Percentiles rank a stretch among this genome's conserved stretches.
These are phyloP conservation scores for Drosophila hawaiiensis DNA, from an alignment of 2,888 invertebrate genomes.

Conservation along the genomic window DNA sequence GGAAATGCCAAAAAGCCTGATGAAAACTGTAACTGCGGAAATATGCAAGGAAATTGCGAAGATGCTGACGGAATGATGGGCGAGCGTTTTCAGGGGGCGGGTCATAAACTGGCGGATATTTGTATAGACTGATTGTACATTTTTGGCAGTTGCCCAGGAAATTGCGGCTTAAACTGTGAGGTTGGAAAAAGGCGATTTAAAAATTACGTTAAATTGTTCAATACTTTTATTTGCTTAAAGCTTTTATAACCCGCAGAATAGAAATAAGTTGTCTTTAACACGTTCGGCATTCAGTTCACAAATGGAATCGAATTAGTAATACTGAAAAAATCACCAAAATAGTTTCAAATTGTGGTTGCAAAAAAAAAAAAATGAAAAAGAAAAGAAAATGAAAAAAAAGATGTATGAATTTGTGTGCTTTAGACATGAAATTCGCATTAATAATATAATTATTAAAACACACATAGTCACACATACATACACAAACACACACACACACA, in stretches of 20 bases:
- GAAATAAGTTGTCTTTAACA: not conserved
- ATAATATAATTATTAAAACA: constrained; percentile 76
- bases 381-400: not conserved
- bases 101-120: constrained; percentile 40
- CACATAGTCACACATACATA: constrained; percentile 27
- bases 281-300: not conserved
- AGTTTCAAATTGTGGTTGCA: not conserved
- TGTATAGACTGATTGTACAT: constrained; percentile 27
- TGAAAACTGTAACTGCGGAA: constrained; percentile 81
- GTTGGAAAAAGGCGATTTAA: not conserved
- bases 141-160: constrained; percentile 44
- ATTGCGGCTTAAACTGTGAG: constrained; percentile 57
- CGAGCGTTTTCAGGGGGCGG: constrained; percentile 12
- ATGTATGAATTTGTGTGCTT: constrained; percentile 59
- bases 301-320: not conserved
- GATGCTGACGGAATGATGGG: constrained; percentile 64
- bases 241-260: not conserved
- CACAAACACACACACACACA: constrained; percentile 21
- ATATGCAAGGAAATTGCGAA: constrained; percentile 84
- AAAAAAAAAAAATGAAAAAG: not conserved
- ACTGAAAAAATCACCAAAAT: not conserved
- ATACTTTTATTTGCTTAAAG: not conserved
- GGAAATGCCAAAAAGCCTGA: constrained; percentile 58
- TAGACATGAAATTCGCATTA: constrained; percentile 74
- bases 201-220: not conserved